These are phyloP conservation scores for Trypoxylon attenuatum DNA, from an alignment of 2,888 invertebrate genomes.

Conservation along the genomic window DNA sequence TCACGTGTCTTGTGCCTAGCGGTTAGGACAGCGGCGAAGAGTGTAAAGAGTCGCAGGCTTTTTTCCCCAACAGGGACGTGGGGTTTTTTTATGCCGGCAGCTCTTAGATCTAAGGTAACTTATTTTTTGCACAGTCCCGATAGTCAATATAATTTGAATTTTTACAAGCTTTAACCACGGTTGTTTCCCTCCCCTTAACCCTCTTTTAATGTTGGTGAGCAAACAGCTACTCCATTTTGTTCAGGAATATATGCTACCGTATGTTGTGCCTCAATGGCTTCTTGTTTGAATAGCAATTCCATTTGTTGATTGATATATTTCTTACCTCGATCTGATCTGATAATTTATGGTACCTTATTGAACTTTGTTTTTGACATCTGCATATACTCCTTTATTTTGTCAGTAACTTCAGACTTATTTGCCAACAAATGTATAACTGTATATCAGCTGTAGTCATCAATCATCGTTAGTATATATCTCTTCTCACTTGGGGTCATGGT, in stretches of 20 bases:
- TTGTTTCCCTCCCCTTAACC: too few relatives aligned
- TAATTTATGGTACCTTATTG: slow-evolving; percentile 10
- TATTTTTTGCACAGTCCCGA: too few relatives aligned
- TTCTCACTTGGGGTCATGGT: slow-evolving; percentile 48
- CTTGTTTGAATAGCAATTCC: neutral
- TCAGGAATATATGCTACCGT: slow-evolving; percentile 31
- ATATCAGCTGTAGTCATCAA: slow-evolving; percentile 52
- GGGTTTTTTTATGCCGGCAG: too few relatives aligned
- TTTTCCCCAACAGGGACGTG: too few relatives aligned
- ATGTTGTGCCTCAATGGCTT: slow-evolving; percentile 27
- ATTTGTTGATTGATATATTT: slow-evolving; percentile 30
- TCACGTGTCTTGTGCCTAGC: too few relatives aligned
- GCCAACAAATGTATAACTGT: neutral
- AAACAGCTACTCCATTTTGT: slow-evolving; percentile 13
- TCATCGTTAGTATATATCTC: slow-evolving; percentile 56
- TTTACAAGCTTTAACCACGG: too few relatives aligned
- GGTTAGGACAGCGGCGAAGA: too few relatives aligned
- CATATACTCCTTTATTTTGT: neutral
- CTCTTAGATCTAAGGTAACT: too few relatives aligned
- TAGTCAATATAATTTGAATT: too few relatives aligned
- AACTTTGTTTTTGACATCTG: slow-evolving; percentile 12
- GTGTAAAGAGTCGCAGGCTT: too few relatives aligned
- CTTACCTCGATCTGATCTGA: slow-evolving; percentile 35
- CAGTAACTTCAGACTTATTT: neutral
- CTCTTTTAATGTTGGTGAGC: too few relatives aligned